Evolutionary conservation across 1,140 invertebrate genomes (phyloP).

Genomic region (Drosophila funebris): DNA sequence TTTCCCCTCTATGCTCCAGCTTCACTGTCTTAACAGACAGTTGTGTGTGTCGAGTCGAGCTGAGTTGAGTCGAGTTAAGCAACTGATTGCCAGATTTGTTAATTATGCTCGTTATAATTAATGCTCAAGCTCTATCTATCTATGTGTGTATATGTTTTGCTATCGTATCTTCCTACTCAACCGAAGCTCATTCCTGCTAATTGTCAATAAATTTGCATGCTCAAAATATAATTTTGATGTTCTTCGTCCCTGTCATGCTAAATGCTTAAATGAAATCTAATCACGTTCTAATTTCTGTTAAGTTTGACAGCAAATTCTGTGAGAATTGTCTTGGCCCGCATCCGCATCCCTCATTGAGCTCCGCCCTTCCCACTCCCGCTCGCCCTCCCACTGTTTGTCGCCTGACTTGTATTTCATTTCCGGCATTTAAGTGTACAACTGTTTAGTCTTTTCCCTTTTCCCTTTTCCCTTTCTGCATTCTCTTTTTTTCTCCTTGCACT

Average conservation of each 20-base stretch:
- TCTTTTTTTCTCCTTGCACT: neutral
- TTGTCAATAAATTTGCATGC: slow-evolving; percentile 74
- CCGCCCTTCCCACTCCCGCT: neutral
- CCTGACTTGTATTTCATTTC: slow-evolving; percentile 67
- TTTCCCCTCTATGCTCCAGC: neutral
- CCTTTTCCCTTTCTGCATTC: neutral
- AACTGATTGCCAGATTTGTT: slow-evolving; percentile 70
- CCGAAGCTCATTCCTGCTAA: slow-evolving; percentile 39
- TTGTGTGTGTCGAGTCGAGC: slow-evolving; percentile 10
- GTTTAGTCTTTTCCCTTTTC: slow-evolving; percentile 15
- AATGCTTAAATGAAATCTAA: slow-evolving; percentile 80
- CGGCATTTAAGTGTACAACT: slow-evolving; percentile 54
- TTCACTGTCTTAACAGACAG: slow-evolving; percentile 21
- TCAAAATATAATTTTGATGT: slow-evolving; percentile 67
- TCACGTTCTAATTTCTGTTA: slow-evolving; percentile 78
- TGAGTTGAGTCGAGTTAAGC: slow-evolving; percentile 37
- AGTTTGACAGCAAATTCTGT: slow-evolving; percentile 66
- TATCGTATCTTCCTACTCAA: neutral
- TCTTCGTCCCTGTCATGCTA: slow-evolving; percentile 55
- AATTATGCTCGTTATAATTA: slow-evolving; percentile 78
- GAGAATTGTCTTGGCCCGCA: neutral
- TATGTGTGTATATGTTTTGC: neutral
- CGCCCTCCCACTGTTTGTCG: slow-evolving; percentile 23
- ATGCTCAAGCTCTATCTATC: slow-evolving; percentile 30
- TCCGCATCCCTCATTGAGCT: too few relatives aligned